These are phyloP conservation scores for Dasypogon diadema DNA, from an alignment of 2,888 invertebrate species.

Conservation along the genomic window DNA sequence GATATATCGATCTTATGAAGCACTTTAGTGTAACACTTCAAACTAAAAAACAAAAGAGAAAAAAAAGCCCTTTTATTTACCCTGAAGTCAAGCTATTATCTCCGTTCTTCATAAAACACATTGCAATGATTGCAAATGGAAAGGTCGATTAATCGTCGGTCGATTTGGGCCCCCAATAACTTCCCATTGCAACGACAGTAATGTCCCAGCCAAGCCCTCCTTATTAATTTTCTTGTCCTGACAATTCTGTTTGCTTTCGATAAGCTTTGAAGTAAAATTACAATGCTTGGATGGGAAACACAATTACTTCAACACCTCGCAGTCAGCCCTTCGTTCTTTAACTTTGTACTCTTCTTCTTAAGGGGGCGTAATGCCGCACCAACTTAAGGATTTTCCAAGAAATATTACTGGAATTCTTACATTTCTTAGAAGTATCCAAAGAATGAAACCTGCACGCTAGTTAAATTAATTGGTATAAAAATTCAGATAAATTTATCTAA, in stretches of 20 bases:
- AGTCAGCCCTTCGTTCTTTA: slow-evolving; percentile 28
- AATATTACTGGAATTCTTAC: too few species aligned
- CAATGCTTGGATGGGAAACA: slow-evolving; percentile 12
- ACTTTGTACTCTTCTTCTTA: slow-evolving; percentile 20
- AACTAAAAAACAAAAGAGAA: neutral
- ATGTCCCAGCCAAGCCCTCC: slow-evolving; percentile 26
- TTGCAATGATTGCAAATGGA: slow-evolving; percentile 43
- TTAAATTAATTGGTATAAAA: too few species aligned
- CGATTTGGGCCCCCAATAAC: slow-evolving; percentile 34
- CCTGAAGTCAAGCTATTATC: slow-evolving; percentile 13
- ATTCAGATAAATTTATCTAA: too few species aligned
- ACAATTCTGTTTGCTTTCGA: slow-evolving; percentile 39
- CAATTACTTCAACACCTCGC: slow-evolving; percentile 9
- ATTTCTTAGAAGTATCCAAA: too few species aligned
- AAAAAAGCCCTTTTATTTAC: slow-evolving; percentile 1
- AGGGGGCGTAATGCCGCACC: too few species aligned
- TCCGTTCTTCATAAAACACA: neutral
- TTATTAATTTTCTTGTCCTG: slow-evolving; percentile 30
- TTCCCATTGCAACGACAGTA: slow-evolving; percentile 44
- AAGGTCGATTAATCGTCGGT: slow-evolving; percentile 37
- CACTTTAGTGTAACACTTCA: neutral
- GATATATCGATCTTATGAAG: neutral
- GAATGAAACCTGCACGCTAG: too few species aligned
- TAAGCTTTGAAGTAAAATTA: slow-evolving; percentile 39
- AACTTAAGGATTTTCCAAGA: too few species aligned